Base-by-base conservation (phyloP, 1,140 invertebrate genomes). In the Ostrea edulis region DNA sequence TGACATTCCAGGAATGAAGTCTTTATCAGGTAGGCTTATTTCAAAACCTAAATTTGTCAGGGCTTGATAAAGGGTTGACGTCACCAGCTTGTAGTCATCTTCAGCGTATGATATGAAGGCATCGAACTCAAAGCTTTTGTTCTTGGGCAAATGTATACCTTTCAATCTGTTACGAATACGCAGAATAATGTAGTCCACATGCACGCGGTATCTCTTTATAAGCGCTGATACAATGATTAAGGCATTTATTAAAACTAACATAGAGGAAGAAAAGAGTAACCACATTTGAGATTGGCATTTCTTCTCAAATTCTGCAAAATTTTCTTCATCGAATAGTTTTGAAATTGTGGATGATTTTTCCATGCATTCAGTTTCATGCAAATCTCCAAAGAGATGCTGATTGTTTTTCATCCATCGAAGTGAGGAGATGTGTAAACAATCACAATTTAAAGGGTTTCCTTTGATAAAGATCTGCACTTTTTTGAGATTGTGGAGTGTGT, bases 1-100 rank as follows among this genome's bases (percentile, higher is more conserved):
- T 14, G 35, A 85, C 25, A 51, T 58, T 65, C 84, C 84, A 35
- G 55, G 54, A 7, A 62, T 12, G 55, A 85, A 85, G 8, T 85
- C 58, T 51, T 65, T 85, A 12, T 85, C 84, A 8, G 85, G 62
- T 9, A 89, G 14, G 17, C 83, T 84, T 0, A 85, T 44, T 7
- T 86, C 51, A 55, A 84, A 88, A 4, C 54, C 65, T 22, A 2
- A 11, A 7, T 52, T 17, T n/a, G 82, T 83, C 0, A 83, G 82
- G 4, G 51, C 22, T 52, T 83, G 51, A n/a, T 54, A 83, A 11
- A 83, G 25, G 17, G 17, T 17, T 8, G n/a, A 52, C 35, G 11
- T 11, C 5, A 12, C 82, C 20, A n/a, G n/a, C 22, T 8, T 44
- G 20, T 83, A 83, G 44, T 83, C 53, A 11, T 53, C 82, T 22